Conservation (phyloP, 2,888 invertebrate species). For the Campaea margaritaria region DNA sequence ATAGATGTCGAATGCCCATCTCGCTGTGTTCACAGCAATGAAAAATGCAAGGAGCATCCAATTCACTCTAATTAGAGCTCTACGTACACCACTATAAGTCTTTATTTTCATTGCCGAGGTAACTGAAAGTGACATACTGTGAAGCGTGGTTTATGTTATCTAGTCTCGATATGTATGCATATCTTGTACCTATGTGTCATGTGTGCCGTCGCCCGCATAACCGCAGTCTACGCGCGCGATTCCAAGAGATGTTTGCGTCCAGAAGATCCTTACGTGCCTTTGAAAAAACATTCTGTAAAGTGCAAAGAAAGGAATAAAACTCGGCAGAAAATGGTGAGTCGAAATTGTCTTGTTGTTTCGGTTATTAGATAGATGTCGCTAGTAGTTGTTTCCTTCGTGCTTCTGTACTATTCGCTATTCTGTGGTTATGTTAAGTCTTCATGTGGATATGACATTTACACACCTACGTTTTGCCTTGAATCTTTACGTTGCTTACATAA, state of each 20-base stretch:
- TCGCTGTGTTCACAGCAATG: too few species aligned
- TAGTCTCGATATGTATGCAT: conserved; percentile 18
- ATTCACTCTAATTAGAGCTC: conserved; percentile 16
- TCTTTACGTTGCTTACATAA: too few species aligned
- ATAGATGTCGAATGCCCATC: conserved; percentile 16
- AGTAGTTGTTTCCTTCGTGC: conserved; percentile 6
- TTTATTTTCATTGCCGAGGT: conserved; percentile 9
- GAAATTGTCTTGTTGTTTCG: conserved; percentile 17
- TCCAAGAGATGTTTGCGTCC: conserved; percentile 55
- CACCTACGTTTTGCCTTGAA: too few species aligned
- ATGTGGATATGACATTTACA: too few species aligned
- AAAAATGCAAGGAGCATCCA: conserved; percentile 18
- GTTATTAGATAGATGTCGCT: conserved; percentile 29
- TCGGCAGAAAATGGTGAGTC: conserved; percentile 65
- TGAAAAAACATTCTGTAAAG: conserved; percentile 49
- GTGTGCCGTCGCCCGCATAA: conserved; percentile 62
- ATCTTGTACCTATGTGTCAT: conserved; percentile 29
- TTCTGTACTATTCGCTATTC: not conserved
- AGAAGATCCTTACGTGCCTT: conserved; percentile 31
- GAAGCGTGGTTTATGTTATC: conserved; percentile 18
- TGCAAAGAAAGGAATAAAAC: conserved; percentile 47
- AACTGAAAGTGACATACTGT: conserved; percentile 15
- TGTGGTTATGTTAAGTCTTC: too few species aligned
- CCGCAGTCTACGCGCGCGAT: conserved; percentile 64
- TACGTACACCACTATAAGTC: conserved; percentile 12